Evolutionary conservation across 2,113 vertebrate species (phyloP).

Genomic region (Ictalurus furcatus): DNA sequence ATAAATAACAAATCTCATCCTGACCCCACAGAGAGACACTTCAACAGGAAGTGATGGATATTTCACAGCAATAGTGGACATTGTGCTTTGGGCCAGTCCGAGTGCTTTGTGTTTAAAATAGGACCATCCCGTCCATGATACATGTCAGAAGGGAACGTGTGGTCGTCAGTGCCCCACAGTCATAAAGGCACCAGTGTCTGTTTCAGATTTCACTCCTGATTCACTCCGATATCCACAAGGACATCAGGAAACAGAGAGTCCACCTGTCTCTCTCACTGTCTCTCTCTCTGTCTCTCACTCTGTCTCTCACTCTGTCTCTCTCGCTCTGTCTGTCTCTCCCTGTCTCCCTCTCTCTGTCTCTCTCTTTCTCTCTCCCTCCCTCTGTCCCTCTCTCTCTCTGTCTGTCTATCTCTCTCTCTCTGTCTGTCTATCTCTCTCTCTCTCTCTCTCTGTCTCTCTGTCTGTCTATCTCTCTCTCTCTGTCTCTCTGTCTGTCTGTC

Average conservation of each 20-base stretch:
- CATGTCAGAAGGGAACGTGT: background rate
- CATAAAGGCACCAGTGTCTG: slow-evolving; percentile 10
- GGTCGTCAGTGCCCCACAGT: background rate
- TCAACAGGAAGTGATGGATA: background rate
- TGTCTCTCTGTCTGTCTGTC: too few relatives aligned
- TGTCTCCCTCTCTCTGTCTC: too few relatives aligned
- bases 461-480: too few relatives aligned
- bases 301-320: background rate
- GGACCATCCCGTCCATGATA: background rate
- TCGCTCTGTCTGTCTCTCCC: background rate
- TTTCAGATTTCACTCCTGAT: background rate
- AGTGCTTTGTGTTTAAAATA: background rate
- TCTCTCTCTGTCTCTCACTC: background rate
- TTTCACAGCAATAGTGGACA: background rate
- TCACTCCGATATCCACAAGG: background rate
- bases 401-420: too few relatives aligned
- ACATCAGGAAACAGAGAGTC: slow-evolving; percentile 3
- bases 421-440: too few relatives aligned
- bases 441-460: too few relatives aligned
- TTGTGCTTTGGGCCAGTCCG: background rate
- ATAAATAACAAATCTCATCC: background rate
- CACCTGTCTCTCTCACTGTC: background rate
- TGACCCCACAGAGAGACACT: background rate
- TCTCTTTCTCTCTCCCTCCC: too few relatives aligned
- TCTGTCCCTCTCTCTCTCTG: too few relatives aligned